Conservation (phyloP, 2,113 vertebrate genomes). For the Xiphophorus maculatus region DNA sequence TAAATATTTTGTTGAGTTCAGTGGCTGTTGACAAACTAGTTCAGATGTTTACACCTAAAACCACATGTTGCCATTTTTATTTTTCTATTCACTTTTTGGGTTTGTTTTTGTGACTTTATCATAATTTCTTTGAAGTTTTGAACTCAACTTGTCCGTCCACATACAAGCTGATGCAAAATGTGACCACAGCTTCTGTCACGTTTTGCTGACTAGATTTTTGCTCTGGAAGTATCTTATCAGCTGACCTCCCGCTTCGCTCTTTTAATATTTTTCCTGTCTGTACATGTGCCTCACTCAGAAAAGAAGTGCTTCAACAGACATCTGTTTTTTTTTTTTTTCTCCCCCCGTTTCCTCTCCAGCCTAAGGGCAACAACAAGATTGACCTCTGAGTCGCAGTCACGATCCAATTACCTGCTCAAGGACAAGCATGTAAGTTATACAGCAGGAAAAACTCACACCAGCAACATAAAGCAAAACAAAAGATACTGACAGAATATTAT, state of each 20-base stretch:
- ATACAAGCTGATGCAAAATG: constrained; percentile 18
- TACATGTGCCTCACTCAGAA: constrained; percentile 4
- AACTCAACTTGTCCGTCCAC: constrained; percentile 20
- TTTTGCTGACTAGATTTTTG: constrained; percentile 28
- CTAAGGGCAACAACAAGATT: constrained; percentile 68
- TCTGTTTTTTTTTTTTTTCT: constrained; percentile 31
- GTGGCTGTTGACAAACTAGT: background rate
- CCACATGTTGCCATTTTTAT: background rate
- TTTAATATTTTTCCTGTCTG: constrained; percentile 24
- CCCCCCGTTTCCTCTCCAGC: constrained; percentile 13
- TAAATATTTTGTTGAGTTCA: no score
- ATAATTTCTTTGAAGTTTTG: constrained; percentile 23
- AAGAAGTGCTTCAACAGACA: constrained; percentile 21
- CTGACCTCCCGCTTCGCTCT: constrained; percentile 37
- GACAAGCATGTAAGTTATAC: constrained; percentile 69
- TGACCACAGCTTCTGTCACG: constrained; percentile 12
- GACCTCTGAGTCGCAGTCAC: constrained; percentile 61
- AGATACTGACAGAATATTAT: background rate
- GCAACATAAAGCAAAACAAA: constrained; percentile 16
- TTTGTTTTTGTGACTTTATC: no score
- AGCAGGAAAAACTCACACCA: constrained; percentile 52
- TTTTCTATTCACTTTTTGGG: background rate
- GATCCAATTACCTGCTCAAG: constrained; percentile 77
- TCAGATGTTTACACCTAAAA: background rate
- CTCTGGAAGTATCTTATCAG: constrained; percentile 9